Base-by-base conservation (phyloP, 2,797 vertebrate genomes). In the Phoeniculus purpureus region DNA sequence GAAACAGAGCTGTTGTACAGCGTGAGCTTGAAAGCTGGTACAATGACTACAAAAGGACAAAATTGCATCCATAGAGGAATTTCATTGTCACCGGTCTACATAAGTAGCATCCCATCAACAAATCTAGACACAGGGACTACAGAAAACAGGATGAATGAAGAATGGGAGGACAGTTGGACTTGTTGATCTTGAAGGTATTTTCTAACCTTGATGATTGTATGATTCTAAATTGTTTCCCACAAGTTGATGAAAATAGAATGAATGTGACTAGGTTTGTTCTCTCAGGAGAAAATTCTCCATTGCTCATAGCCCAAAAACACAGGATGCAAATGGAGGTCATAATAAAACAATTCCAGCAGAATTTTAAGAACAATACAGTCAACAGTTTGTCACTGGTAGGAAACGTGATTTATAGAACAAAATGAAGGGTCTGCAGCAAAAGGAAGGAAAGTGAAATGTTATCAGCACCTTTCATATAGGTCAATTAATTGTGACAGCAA, bases 401-500 rank as follows among this genome's bases (percentile, higher is more conserved):
- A 78, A 75, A 52, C 45, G 7, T 78, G 64, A 76, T 76, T 59
- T 87, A 50, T 15, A 25, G 52, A 58, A 52, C 18, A 78, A 85
- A 85, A 90, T 45, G 10, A 83, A 79, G 73, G 34, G 20, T 17
- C 6, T 85, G n/a, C 23, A 78, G 31, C 59, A 91, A 81, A 91
- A 81, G 12, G 23, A 60, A 29, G 6, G 40, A 76, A 75, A 77
- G 31, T 29, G 82, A 17, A 70, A 48, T 73, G 75, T 78, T 90
- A 92, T 75, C 73, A 70, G 45, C 66, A 17, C 37, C 2, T 3
- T 85, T 93, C 23, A 43, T 70, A 70, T 9, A 79, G 45, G 92
- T 86, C 72, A 84, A 70, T 81, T 88, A 90, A 85, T 76, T 66
- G 21, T 76, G 85, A 66, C 29, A 59, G 23, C n/a, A 90, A 93